Evolutionary conservation across 2,797 vertebrate species (phyloP).

Genomic region (Gouania willdenowi): DNA sequence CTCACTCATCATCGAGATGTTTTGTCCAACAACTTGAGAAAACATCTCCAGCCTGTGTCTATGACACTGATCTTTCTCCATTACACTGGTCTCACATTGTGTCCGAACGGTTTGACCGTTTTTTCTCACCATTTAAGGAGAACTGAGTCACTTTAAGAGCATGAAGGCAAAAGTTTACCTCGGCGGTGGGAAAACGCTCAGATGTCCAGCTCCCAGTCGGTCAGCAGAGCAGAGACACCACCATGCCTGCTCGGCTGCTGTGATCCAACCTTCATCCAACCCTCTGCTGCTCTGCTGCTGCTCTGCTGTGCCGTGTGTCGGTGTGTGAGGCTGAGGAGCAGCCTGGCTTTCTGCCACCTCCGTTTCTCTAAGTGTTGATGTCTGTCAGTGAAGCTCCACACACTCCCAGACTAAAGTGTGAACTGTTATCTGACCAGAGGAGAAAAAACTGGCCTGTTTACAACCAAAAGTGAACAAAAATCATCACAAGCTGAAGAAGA

Average conservation of each 20-base stretch:
- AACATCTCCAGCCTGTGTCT: no score
- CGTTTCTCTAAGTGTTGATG: slow-evolving; percentile 50
- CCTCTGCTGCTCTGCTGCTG: slow-evolving; percentile 27
- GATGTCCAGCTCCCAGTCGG: slow-evolving; percentile 24
- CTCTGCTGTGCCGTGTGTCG: slow-evolving; percentile 30
- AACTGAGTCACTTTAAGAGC: slow-evolving; percentile 6
- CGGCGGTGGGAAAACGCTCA: slow-evolving; percentile 33
- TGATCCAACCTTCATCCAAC: slow-evolving; percentile 35
- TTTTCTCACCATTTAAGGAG: slow-evolving; percentile 37
- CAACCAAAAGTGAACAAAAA: no score
- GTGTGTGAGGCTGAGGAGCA: slow-evolving; percentile 27
- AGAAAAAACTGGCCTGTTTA: no score
- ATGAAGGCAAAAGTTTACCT: slow-evolving; percentile 70
- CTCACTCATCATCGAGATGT: background rate
- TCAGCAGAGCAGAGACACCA: slow-evolving; percentile 34
- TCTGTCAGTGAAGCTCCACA: no score
- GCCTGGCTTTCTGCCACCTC: slow-evolving; percentile 46
- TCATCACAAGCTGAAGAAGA: no score
- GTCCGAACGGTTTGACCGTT: background rate
- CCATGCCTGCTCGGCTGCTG: slow-evolving; percentile 5
- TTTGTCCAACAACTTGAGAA: background rate
- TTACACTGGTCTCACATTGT: background rate
- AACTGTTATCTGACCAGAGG: no score
- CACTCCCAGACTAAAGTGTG: no score
- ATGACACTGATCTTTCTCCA: no score